Evolutionary conservation across 2,113 vertebrate species (phyloP).

Genomic region (Lophochroa leadbeateri): DNA sequence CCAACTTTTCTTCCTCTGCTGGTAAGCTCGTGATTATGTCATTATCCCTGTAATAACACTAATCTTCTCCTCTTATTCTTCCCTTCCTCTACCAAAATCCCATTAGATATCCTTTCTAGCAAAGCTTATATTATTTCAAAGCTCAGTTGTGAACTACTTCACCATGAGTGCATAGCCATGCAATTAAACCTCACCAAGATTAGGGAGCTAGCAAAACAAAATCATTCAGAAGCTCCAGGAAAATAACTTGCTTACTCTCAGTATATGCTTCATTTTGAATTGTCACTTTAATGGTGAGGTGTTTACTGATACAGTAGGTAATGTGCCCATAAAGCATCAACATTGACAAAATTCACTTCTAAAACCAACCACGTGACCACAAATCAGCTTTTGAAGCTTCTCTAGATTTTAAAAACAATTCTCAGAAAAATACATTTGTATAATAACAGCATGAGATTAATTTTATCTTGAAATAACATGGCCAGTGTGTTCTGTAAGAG

Average conservation of each 20-base stretch:
- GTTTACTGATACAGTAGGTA: background rate
- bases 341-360: background rate
- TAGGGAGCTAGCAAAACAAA: background rate
- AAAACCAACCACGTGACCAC: background rate
- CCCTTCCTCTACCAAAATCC: conserved; percentile 23
- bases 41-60: conserved; percentile 37
- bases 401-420: background rate
- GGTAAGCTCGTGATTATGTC: conserved; percentile 16
- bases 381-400: background rate
- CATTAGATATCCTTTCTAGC: conserved; percentile 17
- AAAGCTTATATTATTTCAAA: conserved; percentile 21
- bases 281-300: conserved; percentile 11
- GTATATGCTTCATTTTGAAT: background rate
- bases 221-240: background rate
- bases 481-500: background rate
- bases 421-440: background rate
- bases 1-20: background rate
- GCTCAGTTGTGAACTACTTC: conserved; percentile 1
- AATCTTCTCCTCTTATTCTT: conserved; percentile 27
- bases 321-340: background rate
- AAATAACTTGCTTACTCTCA: background rate
- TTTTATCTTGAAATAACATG: background rate
- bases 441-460: background rate
- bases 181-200: conserved; percentile 44
- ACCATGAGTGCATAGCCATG: background rate